phyloP scores from a whole-genome alignment of 2,888 invertebrate genomes.

The Pristionchus mayeri region DNA sequence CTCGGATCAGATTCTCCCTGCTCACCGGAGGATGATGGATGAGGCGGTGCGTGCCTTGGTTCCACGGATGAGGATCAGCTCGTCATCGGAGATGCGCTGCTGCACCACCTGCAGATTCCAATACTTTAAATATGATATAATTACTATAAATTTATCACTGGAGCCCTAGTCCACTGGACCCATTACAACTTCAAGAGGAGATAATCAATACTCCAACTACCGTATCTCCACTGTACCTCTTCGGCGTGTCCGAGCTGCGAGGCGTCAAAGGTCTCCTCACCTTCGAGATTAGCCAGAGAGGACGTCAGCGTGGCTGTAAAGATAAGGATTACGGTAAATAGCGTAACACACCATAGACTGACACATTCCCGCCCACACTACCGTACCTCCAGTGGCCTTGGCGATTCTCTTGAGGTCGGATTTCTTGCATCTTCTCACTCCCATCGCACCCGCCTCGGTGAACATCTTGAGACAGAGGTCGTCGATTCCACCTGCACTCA shows the following conservation, averaged over 20 bases:
- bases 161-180: too few relatives aligned
- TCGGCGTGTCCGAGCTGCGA: conserved; percentile 91
- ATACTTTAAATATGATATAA: too few relatives aligned
- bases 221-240: conserved; percentile 79
- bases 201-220: too few relatives aligned
- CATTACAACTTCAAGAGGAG: too few relatives aligned
- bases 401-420: conserved; percentile 96
- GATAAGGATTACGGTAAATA: conserved; percentile 37
- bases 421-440: conserved; percentile 94
- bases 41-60: conserved; percentile 91
- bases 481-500: conserved; percentile 85
- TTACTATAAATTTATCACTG: too few relatives aligned
- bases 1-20: neutral
- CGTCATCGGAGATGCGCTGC: conserved; percentile 96
- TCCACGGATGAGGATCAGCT: conserved; percentile 93
- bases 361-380: neutral
- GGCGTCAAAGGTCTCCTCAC: conserved; percentile 95
- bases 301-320: conserved; percentile 86
- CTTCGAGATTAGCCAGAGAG: conserved; percentile 97
- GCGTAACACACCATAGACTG: neutral
- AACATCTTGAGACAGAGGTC: conserved; percentile 99
- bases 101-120: conserved; percentile 82
- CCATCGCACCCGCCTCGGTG: conserved; percentile 97
- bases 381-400: conserved; percentile 89
- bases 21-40: conserved; percentile 89